Evolutionary conservation across 2,888 invertebrate species (phyloP).

Genomic region (Linnaemya vulpina): DNA sequence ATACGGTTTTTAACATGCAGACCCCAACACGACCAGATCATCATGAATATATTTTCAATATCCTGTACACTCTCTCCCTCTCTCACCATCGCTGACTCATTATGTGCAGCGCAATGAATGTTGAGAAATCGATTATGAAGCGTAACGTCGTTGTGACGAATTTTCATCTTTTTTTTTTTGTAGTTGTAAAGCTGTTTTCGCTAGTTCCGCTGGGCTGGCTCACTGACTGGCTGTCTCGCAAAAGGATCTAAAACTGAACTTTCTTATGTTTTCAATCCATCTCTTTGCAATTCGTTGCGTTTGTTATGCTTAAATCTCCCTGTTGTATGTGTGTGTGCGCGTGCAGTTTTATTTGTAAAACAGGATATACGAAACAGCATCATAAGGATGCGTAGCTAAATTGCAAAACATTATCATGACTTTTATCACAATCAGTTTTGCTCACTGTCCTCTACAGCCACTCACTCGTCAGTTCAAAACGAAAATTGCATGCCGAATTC

Average conservation of each 20-base stretch:
- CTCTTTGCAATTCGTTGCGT: conserved; percentile 66
- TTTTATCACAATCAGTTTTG: conserved; percentile 35
- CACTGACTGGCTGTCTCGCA: neutral
- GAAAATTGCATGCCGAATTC: neutral
- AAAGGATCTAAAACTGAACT: conserved; percentile 29
- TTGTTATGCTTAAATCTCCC: conserved; percentile 56
- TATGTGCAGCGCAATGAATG: neutral
- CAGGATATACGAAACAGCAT: conserved; percentile 34
- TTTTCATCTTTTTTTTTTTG: conserved; percentile 64
- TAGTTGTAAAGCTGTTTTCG: conserved; percentile 59
- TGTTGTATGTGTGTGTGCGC: conserved; percentile 32
- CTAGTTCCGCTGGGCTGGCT: conserved; percentile 11
- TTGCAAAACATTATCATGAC: conserved; percentile 57
- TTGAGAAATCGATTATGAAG: conserved; percentile 80
- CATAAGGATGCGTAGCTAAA: conserved; percentile 71
- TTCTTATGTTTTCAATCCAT: conserved; percentile 31
- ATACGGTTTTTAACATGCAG: conserved; percentile 2
- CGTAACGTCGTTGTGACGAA: conserved; percentile 83
- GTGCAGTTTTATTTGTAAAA: conserved; percentile 48
- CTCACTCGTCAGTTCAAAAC: neutral
- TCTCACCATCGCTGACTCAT: neutral
- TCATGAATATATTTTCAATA: conserved; percentile 31
- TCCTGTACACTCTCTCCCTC: neutral
- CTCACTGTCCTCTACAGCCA: conserved; percentile 15
- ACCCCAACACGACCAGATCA: conserved; percentile 21